Conservation (phyloP, 2,113 vertebrate species). For the Talpa occidentalis region DNA sequence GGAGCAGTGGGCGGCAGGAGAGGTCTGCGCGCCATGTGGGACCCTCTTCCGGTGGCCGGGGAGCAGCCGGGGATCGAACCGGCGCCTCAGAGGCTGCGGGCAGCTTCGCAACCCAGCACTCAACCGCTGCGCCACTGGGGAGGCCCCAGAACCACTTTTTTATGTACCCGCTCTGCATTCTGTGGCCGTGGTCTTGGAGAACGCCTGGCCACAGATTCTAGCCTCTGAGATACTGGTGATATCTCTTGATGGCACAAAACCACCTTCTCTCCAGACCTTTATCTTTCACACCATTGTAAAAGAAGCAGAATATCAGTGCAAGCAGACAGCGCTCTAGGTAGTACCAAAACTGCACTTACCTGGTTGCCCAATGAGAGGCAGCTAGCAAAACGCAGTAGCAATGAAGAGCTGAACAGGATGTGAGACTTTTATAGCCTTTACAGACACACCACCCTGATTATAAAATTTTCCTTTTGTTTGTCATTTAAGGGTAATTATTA, state of each 20-base stretch:
- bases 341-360: constrained; percentile 54
- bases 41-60: too few relatives aligned
- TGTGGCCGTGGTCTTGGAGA: not conserved
- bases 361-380: not conserved
- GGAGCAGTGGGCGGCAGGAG: too few relatives aligned
- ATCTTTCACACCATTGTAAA: not conserved
- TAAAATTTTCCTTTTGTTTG: constrained; percentile 73
- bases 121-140: too few relatives aligned
- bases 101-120: too few relatives aligned
- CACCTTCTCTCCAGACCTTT: not conserved
- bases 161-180: not conserved
- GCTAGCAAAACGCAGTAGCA: not conserved
- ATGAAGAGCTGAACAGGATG: not conserved
- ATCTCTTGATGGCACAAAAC: not conserved
- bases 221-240: not conserved
- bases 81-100: too few relatives aligned
- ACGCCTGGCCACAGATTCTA: not conserved
- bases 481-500: constrained; percentile 81
- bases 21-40: too few relatives aligned
- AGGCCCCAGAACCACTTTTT: not conserved
- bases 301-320: not conserved
- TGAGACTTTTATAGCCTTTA: constrained; percentile 74
- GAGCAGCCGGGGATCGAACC: too few relatives aligned
- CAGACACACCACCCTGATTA: constrained; percentile 67
- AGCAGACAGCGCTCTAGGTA: not conserved